Conservation (phyloP, 1,140 invertebrate species). For the Heliconius hermathena region DNA sequence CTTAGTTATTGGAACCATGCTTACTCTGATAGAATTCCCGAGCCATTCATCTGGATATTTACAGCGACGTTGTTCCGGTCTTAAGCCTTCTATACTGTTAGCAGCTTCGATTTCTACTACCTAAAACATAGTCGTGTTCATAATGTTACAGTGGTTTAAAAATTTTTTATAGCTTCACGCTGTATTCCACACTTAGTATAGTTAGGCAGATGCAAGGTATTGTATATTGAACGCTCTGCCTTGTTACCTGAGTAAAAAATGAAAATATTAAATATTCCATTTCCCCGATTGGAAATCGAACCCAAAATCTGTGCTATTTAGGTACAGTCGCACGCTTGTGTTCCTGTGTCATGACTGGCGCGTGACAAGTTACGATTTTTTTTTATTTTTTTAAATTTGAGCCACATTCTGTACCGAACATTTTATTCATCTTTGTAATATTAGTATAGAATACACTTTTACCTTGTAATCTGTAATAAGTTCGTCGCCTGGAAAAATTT, state of each 20-base stretch:
- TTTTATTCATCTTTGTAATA: neutral
- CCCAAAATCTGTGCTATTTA: no score
- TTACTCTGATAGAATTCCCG: conserved; percentile 65
- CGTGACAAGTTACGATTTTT: neutral
- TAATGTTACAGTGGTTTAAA: no score
- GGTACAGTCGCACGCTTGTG: no score
- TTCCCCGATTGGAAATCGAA: no score
- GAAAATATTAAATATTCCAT: no score
- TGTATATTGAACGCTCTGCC: no score
- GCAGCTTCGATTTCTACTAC: conserved; percentile 81
- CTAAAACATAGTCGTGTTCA: conserved; percentile 29
- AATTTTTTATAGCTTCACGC: no score
- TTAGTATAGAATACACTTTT: neutral
- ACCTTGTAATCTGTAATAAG: conserved; percentile 81
- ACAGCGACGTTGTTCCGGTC: conserved; percentile 78
- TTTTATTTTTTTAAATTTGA: neutral
- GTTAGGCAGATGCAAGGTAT: no score
- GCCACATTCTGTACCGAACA: no score
- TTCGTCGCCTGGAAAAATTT: conserved; percentile 79
- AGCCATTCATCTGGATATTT: conserved; percentile 82
- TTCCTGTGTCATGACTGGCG: no score
- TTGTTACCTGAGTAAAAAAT: no score
- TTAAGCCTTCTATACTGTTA: conserved; percentile 64
- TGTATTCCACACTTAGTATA: no score
- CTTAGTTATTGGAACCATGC: neutral